Percentiles rank a stretch among this genome's conserved stretches.
These are phyloP conservation scores for Netelia inedita DNA, from an alignment of 2,888 invertebrate species.

Conservation along the genomic window DNA sequence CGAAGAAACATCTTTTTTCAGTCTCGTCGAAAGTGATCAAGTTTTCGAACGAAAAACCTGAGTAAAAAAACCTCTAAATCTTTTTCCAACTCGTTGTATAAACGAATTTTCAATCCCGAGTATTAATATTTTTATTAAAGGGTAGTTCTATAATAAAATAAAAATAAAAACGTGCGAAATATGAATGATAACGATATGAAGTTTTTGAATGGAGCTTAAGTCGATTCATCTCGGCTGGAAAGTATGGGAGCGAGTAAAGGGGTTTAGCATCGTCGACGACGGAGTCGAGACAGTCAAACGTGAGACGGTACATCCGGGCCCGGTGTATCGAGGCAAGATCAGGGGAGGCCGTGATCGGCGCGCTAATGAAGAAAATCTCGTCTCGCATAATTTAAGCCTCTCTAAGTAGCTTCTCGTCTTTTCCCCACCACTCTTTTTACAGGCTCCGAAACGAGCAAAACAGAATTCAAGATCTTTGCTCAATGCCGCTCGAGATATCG, in stretches of 20 bases:
- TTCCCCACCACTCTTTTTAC: neutral
- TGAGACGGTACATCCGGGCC: constrained; percentile 78
- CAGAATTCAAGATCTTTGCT: neutral
- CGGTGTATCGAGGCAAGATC: constrained; percentile 79
- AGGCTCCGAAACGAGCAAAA: neutral
- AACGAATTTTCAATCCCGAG: too few relatives aligned
- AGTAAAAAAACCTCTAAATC: too few relatives aligned
- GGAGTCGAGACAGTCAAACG: constrained; percentile 66
- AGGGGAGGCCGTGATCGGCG: constrained; percentile 78
- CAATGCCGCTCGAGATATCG: neutral
- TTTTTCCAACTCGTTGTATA: too few relatives aligned
- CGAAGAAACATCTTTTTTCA: too few relatives aligned
- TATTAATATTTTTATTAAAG: too few relatives aligned
- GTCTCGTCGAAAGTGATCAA: too few relatives aligned
- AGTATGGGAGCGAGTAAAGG: neutral
- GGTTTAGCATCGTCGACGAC: constrained; percentile 11
- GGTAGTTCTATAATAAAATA: too few relatives aligned
- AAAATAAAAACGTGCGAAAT: too few relatives aligned
- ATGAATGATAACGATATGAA: too few relatives aligned
- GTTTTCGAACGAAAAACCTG: too few relatives aligned
- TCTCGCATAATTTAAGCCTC: constrained; percentile 76
- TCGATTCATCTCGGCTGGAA: constrained; percentile 8
- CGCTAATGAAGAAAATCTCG: constrained; percentile 78
- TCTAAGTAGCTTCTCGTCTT: constrained; percentile 1
- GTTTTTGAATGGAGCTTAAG: neutral